Evolutionary conservation across 2,888 invertebrate genomes (phyloP).

Genomic region (Hetaerina titia): DNA sequence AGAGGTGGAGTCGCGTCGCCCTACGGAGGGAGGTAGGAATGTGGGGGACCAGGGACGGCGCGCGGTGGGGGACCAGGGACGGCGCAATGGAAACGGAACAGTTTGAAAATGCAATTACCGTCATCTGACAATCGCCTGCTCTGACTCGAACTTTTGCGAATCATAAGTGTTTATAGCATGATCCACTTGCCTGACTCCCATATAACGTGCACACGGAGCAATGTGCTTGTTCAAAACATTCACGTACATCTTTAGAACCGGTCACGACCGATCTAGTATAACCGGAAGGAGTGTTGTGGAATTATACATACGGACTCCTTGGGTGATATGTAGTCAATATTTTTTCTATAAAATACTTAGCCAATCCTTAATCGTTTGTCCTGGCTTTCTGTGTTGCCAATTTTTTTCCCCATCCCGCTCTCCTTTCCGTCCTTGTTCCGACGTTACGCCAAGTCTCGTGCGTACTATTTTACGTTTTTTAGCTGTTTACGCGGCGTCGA

Average conservation of each 20-base stretch:
- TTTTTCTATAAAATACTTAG: too few species aligned
- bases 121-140: background rate
- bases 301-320: background rate
- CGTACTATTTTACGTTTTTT: too few species aligned
- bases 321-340: too few species aligned
- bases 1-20: background rate
- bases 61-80: background rate
- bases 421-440: too few species aligned
- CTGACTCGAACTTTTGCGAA: background rate
- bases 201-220: background rate
- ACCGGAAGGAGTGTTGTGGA: background rate
- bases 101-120: background rate
- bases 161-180: background rate
- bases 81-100: too few species aligned
- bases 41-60: too few species aligned
- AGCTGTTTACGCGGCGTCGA: too few species aligned
- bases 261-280: background rate
- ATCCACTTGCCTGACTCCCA: background rate
- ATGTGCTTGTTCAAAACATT: background rate
- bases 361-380: too few species aligned
- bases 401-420: too few species aligned
- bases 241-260: background rate
- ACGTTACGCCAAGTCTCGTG: too few species aligned
- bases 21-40: background rate
- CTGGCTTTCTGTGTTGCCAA: too few species aligned